phyloP scores from a whole-genome alignment of 2,888 invertebrate species.

The Nephrocerus scutellatus region DNA sequence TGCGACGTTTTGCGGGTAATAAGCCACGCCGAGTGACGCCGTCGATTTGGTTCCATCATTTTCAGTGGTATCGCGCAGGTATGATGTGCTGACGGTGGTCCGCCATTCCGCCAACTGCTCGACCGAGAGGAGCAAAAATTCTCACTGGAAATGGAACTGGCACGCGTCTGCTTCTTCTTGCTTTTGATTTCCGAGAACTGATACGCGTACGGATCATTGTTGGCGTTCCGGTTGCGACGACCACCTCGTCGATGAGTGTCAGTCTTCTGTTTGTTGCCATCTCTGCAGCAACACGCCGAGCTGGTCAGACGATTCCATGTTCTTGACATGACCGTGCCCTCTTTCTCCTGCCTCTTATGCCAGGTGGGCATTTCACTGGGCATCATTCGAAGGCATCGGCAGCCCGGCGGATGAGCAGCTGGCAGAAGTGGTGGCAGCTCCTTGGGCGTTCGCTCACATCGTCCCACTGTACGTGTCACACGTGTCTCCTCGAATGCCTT shows the following conservation, averaged over 20 bases:
- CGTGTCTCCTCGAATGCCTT: slow-evolving; percentile 93
- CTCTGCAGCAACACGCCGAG: slow-evolving; percentile 29
- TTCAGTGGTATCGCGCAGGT: slow-evolving; percentile 70
- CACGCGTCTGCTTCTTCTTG: slow-evolving; percentile 67
- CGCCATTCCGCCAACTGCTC: slow-evolving; percentile 75
- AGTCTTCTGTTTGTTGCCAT: slow-evolving; percentile 30
- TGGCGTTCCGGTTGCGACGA: slow-evolving; percentile 46
- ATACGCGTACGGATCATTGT: slow-evolving; percentile 63
- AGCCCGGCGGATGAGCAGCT: slow-evolving; percentile 45
- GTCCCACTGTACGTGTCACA: slow-evolving; percentile 56
- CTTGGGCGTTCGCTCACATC: slow-evolving; percentile 73
- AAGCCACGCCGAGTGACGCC: slow-evolving; percentile 80
- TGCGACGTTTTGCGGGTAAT: slow-evolving; percentile 88
- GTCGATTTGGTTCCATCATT: slow-evolving; percentile 58
- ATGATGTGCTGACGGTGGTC: slow-evolving; percentile 53
- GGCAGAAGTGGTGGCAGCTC: slow-evolving; percentile 56
- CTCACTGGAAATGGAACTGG: slow-evolving; percentile 80
- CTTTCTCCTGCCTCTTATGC: slow-evolving; percentile 37
- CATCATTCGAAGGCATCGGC: slow-evolving; percentile 50
- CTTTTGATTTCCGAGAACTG: slow-evolving; percentile 66
- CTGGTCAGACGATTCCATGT: slow-evolving; percentile 48
- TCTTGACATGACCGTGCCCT: slow-evolving; percentile 34
- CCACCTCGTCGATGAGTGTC: slow-evolving; percentile 33
- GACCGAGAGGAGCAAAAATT: slow-evolving; percentile 84
- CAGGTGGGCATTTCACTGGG: slow-evolving; percentile 44